Percentiles rank a stretch among this genome's conserved stretches.
Evolutionary conservation across 2,797 vertebrate species (phyloP).

Genomic region (Discoglossus pictus): DNA sequence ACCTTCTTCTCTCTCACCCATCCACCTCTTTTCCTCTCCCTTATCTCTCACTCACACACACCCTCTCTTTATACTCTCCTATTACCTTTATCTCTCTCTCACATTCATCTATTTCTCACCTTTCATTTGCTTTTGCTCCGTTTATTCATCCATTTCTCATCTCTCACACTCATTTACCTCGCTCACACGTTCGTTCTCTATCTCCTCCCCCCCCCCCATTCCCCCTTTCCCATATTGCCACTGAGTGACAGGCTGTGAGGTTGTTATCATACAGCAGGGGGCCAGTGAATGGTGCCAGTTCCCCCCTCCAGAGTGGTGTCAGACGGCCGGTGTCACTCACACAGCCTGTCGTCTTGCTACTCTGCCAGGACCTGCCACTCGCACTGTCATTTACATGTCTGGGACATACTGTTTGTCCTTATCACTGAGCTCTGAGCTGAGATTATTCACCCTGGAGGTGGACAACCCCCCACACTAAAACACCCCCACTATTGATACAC

Average conservation of each 20-base stretch:
- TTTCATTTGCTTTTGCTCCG: not conserved
- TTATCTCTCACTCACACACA: not conserved
- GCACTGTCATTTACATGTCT: constrained; percentile 30
- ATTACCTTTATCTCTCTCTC: too few species aligned
- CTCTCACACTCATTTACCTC: too few species aligned
- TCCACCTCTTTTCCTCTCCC: not conserved
- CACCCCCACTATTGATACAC: not conserved
- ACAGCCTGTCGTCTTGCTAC: constrained; percentile 13
- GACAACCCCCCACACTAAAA: not conserved
- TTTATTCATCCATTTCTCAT: constrained; percentile 1
- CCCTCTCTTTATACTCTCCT: not conserved
- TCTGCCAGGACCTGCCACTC: constrained; percentile 44
- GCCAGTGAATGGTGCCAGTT: constrained; percentile 21
- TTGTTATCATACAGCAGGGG: constrained; percentile 37
- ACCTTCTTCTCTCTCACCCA: not conserved
- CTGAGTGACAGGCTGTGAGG: constrained; percentile 33
- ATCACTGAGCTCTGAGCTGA: constrained; percentile 15
- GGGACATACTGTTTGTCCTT: constrained; percentile 33
- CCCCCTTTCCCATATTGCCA: constrained; percentile 5
- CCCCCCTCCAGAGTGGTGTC: constrained; percentile 25
- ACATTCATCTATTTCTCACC: constrained; percentile 28
- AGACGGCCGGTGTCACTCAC: constrained; percentile 42
- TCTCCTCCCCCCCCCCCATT: too few species aligned
- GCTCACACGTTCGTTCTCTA: too few species aligned
- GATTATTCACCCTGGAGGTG: constrained; percentile 13